Percentiles rank a stretch among this genome's conserved stretches.
These are phyloP conservation scores for Aplocera efformata DNA, from an alignment of 2,888 invertebrate genomes.

Conservation along the genomic window DNA sequence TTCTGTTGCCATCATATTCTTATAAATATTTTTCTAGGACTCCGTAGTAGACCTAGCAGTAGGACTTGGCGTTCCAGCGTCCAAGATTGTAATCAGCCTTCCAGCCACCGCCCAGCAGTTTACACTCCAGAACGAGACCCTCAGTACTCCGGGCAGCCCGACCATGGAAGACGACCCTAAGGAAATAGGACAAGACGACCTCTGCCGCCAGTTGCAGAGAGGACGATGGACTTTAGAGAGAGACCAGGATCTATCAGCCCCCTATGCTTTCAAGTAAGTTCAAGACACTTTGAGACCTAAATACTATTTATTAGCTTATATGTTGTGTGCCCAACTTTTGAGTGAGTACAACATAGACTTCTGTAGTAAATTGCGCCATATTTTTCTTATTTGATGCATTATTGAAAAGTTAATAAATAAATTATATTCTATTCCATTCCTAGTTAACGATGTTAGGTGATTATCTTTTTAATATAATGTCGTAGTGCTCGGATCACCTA, in stretches of 20 bases:
- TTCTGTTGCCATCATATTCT: background rate
- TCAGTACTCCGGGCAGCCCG: constrained; percentile 86
- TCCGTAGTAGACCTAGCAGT: constrained; percentile 86
- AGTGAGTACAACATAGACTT: no score
- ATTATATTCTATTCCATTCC: no score
- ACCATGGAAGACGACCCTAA: constrained; percentile 79
- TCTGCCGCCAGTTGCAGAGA: constrained; percentile 80
- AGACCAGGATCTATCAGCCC: constrained; percentile 88
- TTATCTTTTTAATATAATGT: no score
- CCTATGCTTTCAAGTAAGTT: constrained; percentile 85
- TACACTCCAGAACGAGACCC: constrained; percentile 81
- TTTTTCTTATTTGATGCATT: no score
- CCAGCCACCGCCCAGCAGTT: constrained; percentile 86
- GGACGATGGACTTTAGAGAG: constrained; percentile 87
- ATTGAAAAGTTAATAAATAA: no score
- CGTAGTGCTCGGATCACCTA: no score
- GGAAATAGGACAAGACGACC: constrained; percentile 79
- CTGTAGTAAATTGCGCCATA: no score
- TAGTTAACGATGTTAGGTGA: no score
- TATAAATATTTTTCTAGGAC: constrained; percentile 70
- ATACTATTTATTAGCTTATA: no score
- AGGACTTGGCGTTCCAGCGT: constrained; percentile 85
- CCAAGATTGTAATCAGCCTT: constrained; percentile 85
- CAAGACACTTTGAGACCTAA: no score
- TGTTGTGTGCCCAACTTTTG: no score